Percentiles rank a stretch among this genome's conserved stretches.
These are phyloP conservation scores for Wasmannia auropunctata DNA, from an alignment of 1,140 invertebrate species.

Conservation along the genomic window DNA sequence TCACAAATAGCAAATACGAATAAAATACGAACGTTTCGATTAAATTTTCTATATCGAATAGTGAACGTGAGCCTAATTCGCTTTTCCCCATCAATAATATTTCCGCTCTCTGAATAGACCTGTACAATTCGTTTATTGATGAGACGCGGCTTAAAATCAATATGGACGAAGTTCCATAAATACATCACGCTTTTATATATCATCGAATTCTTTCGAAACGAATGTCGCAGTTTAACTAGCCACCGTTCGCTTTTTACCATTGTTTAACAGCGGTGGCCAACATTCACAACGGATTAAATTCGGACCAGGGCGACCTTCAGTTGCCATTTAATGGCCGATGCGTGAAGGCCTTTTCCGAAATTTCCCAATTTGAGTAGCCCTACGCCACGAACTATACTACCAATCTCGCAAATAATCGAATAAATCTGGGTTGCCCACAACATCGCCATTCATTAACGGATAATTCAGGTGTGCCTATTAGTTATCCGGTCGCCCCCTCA, in stretches of 20 bases:
- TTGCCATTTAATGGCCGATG: slow-evolving; percentile 36
- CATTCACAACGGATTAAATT: background rate
- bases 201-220: slow-evolving; percentile 11
- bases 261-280: background rate
- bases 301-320: slow-evolving; percentile 9
- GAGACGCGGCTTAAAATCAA: background rate
- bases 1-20: background rate
- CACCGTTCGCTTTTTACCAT: background rate
- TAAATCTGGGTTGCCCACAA: slow-evolving; percentile 77
- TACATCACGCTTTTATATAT: background rate
- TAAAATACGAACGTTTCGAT: background rate
- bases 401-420: slow-evolving; percentile 80
- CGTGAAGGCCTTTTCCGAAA: slow-evolving; percentile 37
- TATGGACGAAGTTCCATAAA: background rate
- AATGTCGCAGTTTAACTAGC: background rate
- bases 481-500: slow-evolving; percentile 52
- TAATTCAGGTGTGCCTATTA: slow-evolving; percentile 74
- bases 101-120: background rate
- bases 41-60: background rate
- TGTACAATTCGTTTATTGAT: slow-evolving; percentile 12
- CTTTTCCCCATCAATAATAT: slow-evolving; percentile 8
- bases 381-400: slow-evolving; percentile 54
- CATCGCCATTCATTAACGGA: slow-evolving; percentile 80
- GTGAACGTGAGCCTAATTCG: too few species aligned
- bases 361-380: slow-evolving; percentile 36